These are phyloP conservation scores for Bombyx mori DNA, from an alignment of 1,140 invertebrate species.

Conservation along the genomic window DNA sequence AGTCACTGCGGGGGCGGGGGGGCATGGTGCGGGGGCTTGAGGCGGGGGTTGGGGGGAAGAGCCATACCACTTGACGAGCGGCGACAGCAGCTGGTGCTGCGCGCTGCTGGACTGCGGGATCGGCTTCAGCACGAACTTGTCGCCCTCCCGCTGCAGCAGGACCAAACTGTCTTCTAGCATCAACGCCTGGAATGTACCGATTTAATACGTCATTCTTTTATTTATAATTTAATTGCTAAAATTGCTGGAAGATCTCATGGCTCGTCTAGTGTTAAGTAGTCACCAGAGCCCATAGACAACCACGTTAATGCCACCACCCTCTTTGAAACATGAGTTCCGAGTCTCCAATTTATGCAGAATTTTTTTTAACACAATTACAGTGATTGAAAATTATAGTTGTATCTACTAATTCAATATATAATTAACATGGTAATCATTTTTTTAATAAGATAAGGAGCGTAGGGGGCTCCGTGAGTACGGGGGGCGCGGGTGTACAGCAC, in stretches of 20 bases:
- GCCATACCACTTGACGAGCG: conserved; percentile 51
- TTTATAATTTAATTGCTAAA: neutral
- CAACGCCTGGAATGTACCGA: conserved; percentile 30
- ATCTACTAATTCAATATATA: no score
- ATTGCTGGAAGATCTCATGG: neutral
- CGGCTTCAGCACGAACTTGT: conserved; percentile 60
- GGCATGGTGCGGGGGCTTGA: neutral
- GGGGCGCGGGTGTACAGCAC: no score
- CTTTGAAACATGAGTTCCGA: no score
- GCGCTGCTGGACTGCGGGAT: conserved; percentile 41
- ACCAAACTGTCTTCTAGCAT: conserved; percentile 60
- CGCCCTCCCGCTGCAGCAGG: conserved; percentile 58
- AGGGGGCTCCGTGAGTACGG: no score
- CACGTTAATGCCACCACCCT: no score
- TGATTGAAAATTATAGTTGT: no score
- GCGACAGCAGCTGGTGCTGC: conserved; percentile 37
- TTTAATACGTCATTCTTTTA: neutral
- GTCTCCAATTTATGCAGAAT: no score
- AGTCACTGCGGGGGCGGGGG: neutral
- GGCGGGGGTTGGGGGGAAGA: neutral
- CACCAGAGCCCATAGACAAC: no score
- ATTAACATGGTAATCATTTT: no score
- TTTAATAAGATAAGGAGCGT: no score
- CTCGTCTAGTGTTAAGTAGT: no score
- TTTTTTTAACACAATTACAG: no score